Evolutionary conservation across 2,797 vertebrate species (phyloP).

Genomic region (Leuciscus waleckii): DNA sequence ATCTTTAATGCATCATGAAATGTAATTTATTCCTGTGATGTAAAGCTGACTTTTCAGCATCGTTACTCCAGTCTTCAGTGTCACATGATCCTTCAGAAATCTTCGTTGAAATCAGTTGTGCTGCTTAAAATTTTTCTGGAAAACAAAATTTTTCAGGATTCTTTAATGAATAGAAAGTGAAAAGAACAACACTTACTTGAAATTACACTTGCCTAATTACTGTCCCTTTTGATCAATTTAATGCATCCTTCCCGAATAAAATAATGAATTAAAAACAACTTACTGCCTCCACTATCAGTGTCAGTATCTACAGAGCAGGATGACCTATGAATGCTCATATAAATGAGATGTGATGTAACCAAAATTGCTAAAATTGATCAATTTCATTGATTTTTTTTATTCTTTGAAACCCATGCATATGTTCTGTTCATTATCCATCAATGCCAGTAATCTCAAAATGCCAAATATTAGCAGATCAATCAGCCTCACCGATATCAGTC

Average conservation of each 20-base stretch:
- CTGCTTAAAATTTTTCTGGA: background rate
- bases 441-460: background rate
- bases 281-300: background rate
- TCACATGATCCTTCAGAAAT: background rate
- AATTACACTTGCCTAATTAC: background rate
- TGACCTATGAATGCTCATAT: background rate
- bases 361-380: background rate
- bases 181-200: background rate
- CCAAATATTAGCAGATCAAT: background rate
- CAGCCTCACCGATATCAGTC: background rate
- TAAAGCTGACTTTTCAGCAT: background rate
- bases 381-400: background rate
- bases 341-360: background rate
- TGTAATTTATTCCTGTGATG: background rate
- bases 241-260: background rate
- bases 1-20: background rate
- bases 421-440: background rate
- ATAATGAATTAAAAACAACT: background rate
- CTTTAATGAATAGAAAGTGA: background rate
- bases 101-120: background rate
- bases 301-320: background rate
- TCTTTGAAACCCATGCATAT: background rate
- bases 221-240: background rate
- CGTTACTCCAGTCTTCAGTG: background rate
- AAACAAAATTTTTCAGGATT: background rate